Percentiles rank a stretch among this genome's conserved stretches.
Evolutionary conservation across 2,113 vertebrate species (phyloP).

Genomic region (Smithornis capensis): DNA sequence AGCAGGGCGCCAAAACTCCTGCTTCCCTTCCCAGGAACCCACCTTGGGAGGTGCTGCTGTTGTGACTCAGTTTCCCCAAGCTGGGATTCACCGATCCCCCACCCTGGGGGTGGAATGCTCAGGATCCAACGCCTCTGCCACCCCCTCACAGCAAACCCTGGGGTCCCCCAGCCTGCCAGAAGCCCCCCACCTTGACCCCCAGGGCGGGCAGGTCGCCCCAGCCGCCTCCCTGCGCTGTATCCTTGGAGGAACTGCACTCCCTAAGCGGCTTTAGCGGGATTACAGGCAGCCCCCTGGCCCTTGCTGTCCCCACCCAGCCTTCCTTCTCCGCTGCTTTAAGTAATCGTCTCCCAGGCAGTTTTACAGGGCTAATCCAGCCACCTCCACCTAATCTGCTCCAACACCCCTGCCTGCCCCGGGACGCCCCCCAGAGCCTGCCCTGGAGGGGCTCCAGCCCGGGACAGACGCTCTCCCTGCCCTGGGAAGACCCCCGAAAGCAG

Average conservation of each 20-base stretch:
- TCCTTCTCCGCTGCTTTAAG: neutral
- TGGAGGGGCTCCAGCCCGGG: neutral
- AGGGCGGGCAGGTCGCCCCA: neutral
- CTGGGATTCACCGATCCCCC: accelerated
- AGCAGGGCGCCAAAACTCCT: accelerated
- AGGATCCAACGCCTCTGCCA: accelerated
- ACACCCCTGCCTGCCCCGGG: neutral
- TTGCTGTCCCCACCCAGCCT: slow-evolving; percentile 29
- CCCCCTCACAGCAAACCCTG: accelerated
- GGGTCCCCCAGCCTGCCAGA: accelerated
- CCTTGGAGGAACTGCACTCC: neutral
- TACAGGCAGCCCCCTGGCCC: slow-evolving; percentile 7
- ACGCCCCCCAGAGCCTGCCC: neutral
- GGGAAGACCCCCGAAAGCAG: neutral
- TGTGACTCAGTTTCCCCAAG: neutral
- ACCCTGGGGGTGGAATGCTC: accelerated
- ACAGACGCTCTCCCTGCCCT: neutral
- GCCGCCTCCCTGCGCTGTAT: neutral
- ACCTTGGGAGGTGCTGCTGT: accelerated
- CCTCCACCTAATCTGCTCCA: slow-evolving; percentile 39
- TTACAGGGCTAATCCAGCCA: slow-evolving; percentile 28
- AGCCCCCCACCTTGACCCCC: neutral
- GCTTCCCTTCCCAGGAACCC: accelerated
- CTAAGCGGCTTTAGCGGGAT: slow-evolving; percentile 47
- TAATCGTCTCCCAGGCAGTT: slow-evolving; percentile 50